Evolutionary conservation across 2,888 invertebrate species (phyloP), one percentile per base, ranked within the genome.

Genomic region (Galerucella pusilla): DNA sequence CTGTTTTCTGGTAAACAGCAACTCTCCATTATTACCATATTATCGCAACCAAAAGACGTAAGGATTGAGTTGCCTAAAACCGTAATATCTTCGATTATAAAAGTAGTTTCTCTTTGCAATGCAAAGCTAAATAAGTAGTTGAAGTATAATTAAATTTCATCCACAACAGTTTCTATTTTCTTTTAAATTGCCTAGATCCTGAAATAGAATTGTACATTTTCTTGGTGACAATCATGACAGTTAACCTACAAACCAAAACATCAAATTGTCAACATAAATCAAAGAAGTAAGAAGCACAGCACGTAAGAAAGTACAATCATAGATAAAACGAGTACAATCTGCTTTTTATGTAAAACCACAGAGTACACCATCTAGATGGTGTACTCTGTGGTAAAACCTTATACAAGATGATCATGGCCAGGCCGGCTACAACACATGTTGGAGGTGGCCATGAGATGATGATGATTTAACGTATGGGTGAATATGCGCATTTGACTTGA

Each of bases 1-100:
- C 90, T 89, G 83, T 92, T 92, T 76, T 78, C 80, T 79, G 89
- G 88, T 79, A 89, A 84, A 85, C 88, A 89, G 84, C 88, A 90
- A 82, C 89, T 90, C 81, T 87, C 87, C 87, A 88, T 85, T 68
- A 83, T 87, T 81, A 90, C 86, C 85, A 86, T 86, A 83, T 84
- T 84, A 82, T 46, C 20, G 20, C 35, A 7, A n/a, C 20, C 64
- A 46, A 65, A 65, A 45, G 20, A 46, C 64, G 12, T 16, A 20
- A 45, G 28, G n/a, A 45, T 42, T 45, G 42, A 45, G n/a, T 11
- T 45, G 10, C 42, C 71, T 78, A 59, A 63, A 67, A 25, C 25
- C 11, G 25, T 46, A 52, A 28, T 49, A 28, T 35, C 42, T 9
- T 16, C 16, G 16, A 20, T 16, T 16, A 7, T 57, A 20, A 20